Percentiles rank a stretch among this genome's conserved stretches.
Conservation (phyloP, 1,140 invertebrate species). For the Galendromus occidentalis region DNA sequence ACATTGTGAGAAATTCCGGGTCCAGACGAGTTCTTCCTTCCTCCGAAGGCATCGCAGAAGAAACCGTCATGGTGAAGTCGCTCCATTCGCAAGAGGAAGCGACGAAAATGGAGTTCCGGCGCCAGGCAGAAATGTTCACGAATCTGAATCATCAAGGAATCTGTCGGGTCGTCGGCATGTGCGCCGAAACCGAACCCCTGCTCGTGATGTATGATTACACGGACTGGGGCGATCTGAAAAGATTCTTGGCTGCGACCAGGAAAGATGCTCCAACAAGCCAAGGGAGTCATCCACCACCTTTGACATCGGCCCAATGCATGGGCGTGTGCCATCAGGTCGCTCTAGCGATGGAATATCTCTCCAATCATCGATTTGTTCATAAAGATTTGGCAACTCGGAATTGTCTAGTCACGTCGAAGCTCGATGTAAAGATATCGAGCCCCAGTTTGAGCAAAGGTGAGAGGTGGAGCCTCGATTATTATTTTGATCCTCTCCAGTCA, state of each 20-base stretch:
- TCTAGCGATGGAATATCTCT: slow-evolving; percentile 58
- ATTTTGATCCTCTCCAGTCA: neutral
- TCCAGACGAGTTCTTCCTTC: too few relatives aligned
- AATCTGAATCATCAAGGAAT: slow-evolving; percentile 59
- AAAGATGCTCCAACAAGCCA: slow-evolving; percentile 31
- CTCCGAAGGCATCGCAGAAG: slow-evolving; percentile 14
- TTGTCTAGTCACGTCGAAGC: slow-evolving; percentile 59
- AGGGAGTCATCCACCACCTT: slow-evolving; percentile 34
- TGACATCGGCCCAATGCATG: slow-evolving; percentile 47
- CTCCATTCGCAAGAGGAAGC: slow-evolving; percentile 52
- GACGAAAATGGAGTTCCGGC: slow-evolving; percentile 54
- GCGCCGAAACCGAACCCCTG: slow-evolving; percentile 59
- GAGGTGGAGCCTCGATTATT: neutral
- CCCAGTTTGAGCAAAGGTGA: slow-evolving; percentile 48
- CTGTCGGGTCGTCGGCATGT: slow-evolving; percentile 52
- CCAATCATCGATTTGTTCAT: slow-evolving; percentile 51
- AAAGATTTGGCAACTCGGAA: slow-evolving; percentile 81
- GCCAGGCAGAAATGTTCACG: slow-evolving; percentile 63
- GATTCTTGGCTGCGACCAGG: slow-evolving; percentile 65
- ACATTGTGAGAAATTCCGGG: too few relatives aligned
- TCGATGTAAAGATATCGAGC: slow-evolving; percentile 61
- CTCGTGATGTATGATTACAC: slow-evolving; percentile 75
- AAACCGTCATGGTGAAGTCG: slow-evolving; percentile 47
- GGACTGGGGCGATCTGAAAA: slow-evolving; percentile 87
- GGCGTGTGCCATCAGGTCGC: slow-evolving; percentile 54